phyloP scores from a whole-genome alignment of 37 sponge, comb jelly and placozoan species.

The Chondrilla cf. caribensis region DNA sequence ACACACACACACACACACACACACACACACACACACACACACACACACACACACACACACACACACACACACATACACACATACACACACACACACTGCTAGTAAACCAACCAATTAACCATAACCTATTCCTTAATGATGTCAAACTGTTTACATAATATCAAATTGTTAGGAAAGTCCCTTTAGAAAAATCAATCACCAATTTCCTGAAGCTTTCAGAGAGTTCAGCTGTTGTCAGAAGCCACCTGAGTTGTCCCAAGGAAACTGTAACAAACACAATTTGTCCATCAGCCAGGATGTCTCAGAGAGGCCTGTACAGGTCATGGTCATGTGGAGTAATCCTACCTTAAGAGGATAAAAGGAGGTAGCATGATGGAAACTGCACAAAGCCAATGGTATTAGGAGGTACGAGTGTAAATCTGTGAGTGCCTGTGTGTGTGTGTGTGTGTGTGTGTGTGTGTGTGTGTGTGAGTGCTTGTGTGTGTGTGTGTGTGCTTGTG shows the following conservation, averaged over 20 bases:
- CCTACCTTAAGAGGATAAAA: too few species aligned
- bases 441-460: conserved; percentile 4
- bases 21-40: background rate
- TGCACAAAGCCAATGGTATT: background rate
- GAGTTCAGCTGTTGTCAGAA: too few species aligned
- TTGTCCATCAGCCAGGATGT: background rate
- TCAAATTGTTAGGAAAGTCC: too few species aligned
- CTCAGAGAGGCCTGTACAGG: background rate
- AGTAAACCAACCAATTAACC: too few species aligned
- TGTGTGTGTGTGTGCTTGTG: conserved; percentile 15
- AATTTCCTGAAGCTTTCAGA: too few species aligned
- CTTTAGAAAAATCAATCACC: too few species aligned
- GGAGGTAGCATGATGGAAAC: too few species aligned
- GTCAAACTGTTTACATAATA: too few species aligned
- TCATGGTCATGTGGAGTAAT: background rate
- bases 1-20: conserved; percentile 1
- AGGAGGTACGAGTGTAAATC: background rate
- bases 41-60: background rate
- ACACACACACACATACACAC: too few species aligned
- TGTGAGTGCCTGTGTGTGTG: background rate
- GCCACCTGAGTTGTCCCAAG: background rate
- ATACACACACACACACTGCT: too few species aligned
- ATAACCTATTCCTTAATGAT: too few species aligned
- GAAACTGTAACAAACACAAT: background rate
- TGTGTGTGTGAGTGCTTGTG: conserved; percentile 10